phyloP scores from a whole-genome alignment of 2,797 vertebrate species.

The Sarcophilus harrisii region DNA sequence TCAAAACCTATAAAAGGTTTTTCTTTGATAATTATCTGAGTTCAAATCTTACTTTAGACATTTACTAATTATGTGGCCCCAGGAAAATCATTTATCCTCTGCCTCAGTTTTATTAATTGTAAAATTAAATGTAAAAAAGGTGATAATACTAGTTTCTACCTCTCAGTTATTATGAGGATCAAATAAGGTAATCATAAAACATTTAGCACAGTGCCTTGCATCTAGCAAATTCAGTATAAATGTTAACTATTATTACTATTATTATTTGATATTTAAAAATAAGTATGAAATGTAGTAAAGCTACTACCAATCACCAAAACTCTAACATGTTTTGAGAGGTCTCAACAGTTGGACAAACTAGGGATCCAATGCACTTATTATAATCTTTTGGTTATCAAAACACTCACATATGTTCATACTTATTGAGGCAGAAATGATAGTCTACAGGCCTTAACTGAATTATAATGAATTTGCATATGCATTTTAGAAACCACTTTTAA shows the following conservation, averaged over 20 bases:
- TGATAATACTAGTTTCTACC: not conserved
- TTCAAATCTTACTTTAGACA: not conserved
- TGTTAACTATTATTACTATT: not conserved
- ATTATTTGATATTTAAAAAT: conserved; percentile 48
- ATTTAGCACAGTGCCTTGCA: not conserved
- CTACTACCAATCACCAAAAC: conserved; percentile 41
- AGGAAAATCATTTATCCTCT: not conserved
- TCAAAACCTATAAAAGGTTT: conserved; percentile 25
- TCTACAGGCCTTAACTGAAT: conserved; percentile 71
- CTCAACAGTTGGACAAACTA: conserved; percentile 65
- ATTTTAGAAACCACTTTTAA: conserved; percentile 76
- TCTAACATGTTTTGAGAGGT: conserved; percentile 64
- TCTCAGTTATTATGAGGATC: not conserved
- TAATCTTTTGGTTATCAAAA: conserved; percentile 80
- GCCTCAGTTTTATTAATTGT: not conserved
- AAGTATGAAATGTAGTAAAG: conserved; percentile 58
- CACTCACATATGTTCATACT: conserved; percentile 75
- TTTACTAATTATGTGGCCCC: not conserved
- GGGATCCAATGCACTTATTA: conserved; percentile 65
- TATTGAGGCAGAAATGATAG: conserved; percentile 80
- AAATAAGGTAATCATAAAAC: not conserved
- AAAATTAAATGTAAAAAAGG: not conserved
- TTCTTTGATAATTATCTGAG: conserved; percentile 45
- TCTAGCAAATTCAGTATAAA: not conserved
- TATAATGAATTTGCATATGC: conserved; percentile 73